Conservation (phyloP, 2,113 vertebrate genomes). For the Perccottus glenii region DNA sequence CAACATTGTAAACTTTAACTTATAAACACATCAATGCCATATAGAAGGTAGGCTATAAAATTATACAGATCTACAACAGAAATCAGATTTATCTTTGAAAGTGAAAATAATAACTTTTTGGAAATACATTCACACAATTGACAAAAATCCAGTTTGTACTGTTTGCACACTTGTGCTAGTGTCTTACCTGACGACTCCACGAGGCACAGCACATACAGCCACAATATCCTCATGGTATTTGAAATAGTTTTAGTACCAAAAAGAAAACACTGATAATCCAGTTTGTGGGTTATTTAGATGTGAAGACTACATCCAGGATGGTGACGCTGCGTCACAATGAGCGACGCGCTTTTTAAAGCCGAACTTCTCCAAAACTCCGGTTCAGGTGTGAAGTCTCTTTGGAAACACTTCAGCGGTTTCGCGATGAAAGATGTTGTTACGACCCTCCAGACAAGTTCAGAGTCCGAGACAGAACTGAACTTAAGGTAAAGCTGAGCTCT, state of each 20-base stretch:
- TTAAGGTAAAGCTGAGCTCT: conserved; percentile 44
- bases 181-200: conserved; percentile 70
- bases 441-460: conserved; percentile 1
- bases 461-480: conserved; percentile 19
- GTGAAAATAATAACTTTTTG: too few relatives aligned
- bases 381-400: conserved; percentile 17
- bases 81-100: not conserved
- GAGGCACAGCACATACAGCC: conserved; percentile 56
- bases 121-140: not conserved
- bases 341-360: conserved; percentile 66
- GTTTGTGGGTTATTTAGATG: conserved; percentile 10
- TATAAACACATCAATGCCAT: not conserved
- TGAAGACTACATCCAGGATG: conserved; percentile 47
- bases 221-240: conserved; percentile 62
- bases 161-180: not conserved
- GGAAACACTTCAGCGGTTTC: not conserved
- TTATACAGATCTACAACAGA: not conserved
- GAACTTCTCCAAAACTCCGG: conserved; percentile 41
- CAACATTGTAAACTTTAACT: not conserved
- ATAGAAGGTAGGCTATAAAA: not conserved
- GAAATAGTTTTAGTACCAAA: conserved; percentile 36
- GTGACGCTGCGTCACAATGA: conserved; percentile 56
- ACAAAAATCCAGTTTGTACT: too few relatives aligned
- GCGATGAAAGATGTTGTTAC: not conserved
- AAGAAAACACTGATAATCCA: conserved; percentile 1